Evolutionary conservation across 2,888 invertebrate genomes (phyloP).

Genomic region (Tipula lateralis): DNA sequence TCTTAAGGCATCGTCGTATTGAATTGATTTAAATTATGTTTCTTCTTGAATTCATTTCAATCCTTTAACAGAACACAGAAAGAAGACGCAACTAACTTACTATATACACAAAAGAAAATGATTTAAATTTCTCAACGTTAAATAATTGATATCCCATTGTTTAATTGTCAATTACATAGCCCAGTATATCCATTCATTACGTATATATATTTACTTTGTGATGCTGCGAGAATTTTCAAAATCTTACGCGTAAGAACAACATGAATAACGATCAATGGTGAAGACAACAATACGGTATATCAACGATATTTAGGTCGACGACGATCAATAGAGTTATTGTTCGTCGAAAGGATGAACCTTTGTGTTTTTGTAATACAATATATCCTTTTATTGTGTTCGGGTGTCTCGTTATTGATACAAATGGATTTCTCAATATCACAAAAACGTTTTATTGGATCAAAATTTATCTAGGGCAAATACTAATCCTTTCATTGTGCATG

Average conservation of each 20-base stretch:
- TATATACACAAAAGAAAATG: too few species aligned
- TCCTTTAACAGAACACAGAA: not conserved
- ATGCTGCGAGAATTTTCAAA: not conserved
- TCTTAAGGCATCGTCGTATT: not conserved
- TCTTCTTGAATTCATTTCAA: not conserved
- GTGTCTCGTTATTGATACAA: not conserved
- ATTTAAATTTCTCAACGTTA: not conserved
- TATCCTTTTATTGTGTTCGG: not conserved
- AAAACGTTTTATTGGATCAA: not conserved
- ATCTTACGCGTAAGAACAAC: not conserved
- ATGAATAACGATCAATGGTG: not conserved
- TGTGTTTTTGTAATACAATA: not conserved
- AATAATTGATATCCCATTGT: constrained; percentile 24
- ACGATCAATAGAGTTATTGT: constrained; percentile 9
- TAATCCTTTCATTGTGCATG: not conserved
- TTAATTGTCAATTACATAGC: constrained; percentile 24
- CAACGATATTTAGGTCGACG: not conserved
- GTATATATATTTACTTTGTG: not conserved
- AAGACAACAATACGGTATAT: not conserved
- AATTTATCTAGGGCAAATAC: not conserved
- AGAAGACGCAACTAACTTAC: too few species aligned
- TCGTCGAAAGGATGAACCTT: not conserved
- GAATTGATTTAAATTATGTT: not conserved
- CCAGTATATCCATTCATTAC: not conserved
- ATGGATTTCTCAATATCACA: not conserved